These are phyloP conservation scores for Hydrolagus affinis DNA, from an alignment of 2,113 vertebrate genomes.

Conservation along the genomic window DNA sequence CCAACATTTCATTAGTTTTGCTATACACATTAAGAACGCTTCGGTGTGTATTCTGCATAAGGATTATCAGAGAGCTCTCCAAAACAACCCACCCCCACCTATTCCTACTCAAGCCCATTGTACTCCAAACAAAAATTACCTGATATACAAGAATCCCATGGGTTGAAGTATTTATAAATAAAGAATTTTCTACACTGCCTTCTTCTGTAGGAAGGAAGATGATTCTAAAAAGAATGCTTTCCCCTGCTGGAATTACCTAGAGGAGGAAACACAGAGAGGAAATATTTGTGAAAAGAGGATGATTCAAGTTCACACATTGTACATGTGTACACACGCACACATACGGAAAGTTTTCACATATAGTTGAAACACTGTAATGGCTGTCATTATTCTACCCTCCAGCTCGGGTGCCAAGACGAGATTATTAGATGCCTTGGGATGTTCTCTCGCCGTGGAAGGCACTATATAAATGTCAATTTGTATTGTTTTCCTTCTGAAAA, in stretches of 20 bases:
- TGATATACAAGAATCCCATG: conserved; percentile 84
- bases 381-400: too few species aligned
- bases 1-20: too few species aligned
- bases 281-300: not conserved
- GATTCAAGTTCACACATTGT: not conserved
- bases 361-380: not conserved
- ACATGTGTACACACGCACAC: not conserved
- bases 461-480: too few species aligned
- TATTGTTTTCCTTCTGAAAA: too few species aligned
- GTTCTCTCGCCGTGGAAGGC: too few species aligned
- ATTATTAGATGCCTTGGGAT: too few species aligned
- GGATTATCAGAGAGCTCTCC: not conserved
- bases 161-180: conserved; percentile 98
- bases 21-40: too few species aligned
- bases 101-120: not conserved
- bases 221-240: conserved; percentile 84
- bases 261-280: conserved; percentile 34
- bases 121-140: conserved; percentile 46
- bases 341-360: not conserved
- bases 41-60: not conserved
- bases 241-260: conserved; percentile 85
- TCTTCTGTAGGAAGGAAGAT: conserved; percentile 88
- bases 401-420: too few species aligned
- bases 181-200: conserved; percentile 84
- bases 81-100: not conserved